Base-by-base conservation (phyloP, 2,888 invertebrate genomes). In the Apamea monoglypha region DNA sequence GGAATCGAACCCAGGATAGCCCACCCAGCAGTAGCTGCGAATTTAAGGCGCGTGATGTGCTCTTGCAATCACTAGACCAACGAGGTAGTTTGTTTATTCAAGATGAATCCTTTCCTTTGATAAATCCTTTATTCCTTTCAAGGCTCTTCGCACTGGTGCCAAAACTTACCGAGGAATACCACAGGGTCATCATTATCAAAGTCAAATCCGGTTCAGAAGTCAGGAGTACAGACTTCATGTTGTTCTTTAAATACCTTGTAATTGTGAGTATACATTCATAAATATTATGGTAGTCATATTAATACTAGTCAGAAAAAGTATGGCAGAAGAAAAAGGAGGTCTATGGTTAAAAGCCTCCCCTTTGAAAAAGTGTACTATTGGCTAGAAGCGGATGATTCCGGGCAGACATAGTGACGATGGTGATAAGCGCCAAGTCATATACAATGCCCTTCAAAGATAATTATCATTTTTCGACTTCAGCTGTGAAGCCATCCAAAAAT, bases 181-280 rank as follows among this genome's bases (percentile, higher is more conserved):
- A 87, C 25, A 80, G 87, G 12, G 56, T 87, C 1, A 0, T 81
- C 0, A 81, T 86, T 2, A 16, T 87, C 12, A 88, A 79, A n/a
- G 25, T 67, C 5, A 81, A 66, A 14, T n/a, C 76, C 12, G 40
- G 61, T 12, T 40, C 69, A 0, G 69, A 81, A 0, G 7, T 79
- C 8, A 73, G 12, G 1, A 36, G 64, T 25, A 16, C 10, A 14
- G 85, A 86, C 36, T 81, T 40, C 1, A 29, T 16, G 0, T 12
- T 67, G 40, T 78, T 88, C 5, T 86, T 88, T 47, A 87, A 85
- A 85, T 61, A 81, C 0, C 36, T 86, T 21, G 70, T 78, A 0
- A 18, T 86, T 40, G 86, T 86, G 21, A 85, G 88, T 86, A 78
- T 59, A 21, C 4, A 4, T 44, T 53, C 18, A 3, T 10, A 25